Conservation (phyloP, 2,888 invertebrate genomes). For the Schizotus pectinicornis region DNA sequence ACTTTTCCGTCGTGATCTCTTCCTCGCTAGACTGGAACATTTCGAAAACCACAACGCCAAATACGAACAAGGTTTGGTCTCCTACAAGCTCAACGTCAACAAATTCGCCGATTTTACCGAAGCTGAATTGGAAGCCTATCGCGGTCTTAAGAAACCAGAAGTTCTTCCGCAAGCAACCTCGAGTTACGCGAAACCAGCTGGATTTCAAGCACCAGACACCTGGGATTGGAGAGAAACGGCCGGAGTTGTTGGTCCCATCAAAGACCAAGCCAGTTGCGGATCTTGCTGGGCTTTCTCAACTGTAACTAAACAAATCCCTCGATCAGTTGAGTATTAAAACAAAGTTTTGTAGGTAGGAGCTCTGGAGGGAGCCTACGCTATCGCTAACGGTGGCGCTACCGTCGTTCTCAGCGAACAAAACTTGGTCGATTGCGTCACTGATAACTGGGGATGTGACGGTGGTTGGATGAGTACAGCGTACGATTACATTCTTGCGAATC, state of each 20-base stretch:
- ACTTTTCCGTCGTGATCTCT: not conserved
- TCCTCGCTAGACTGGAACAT: slow-evolving; percentile 23
- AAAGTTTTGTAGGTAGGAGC: slow-evolving; percentile 7
- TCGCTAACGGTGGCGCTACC: not conserved
- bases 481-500: slow-evolving; percentile 7
- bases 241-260: slow-evolving; percentile 62
- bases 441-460: slow-evolving; percentile 8
- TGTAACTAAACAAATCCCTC: slow-evolving; percentile 49
- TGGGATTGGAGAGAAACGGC: slow-evolving; percentile 62
- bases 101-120: slow-evolving; percentile 55
- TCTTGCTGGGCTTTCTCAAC: slow-evolving; percentile 72
- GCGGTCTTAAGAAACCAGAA: no score
- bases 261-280: slow-evolving; percentile 66
- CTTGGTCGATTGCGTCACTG: slow-evolving; percentile 10
- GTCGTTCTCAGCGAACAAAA: slow-evolving; percentile 13
- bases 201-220: slow-evolving; percentile 52
- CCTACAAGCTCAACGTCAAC: slow-evolving; percentile 29
- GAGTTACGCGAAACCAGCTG: no score
- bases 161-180: no score
- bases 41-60: slow-evolving; percentile 30
- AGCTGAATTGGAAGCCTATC: slow-evolving; percentile 15
- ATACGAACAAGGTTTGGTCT: slow-evolving; percentile 24
- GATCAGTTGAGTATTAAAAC: not conserved
- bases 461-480: slow-evolving; percentile 9
- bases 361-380: slow-evolving; percentile 8